These are phyloP conservation scores for Tortrix viridana DNA, from an alignment of 2,888 invertebrate species.

Conservation along the genomic window DNA sequence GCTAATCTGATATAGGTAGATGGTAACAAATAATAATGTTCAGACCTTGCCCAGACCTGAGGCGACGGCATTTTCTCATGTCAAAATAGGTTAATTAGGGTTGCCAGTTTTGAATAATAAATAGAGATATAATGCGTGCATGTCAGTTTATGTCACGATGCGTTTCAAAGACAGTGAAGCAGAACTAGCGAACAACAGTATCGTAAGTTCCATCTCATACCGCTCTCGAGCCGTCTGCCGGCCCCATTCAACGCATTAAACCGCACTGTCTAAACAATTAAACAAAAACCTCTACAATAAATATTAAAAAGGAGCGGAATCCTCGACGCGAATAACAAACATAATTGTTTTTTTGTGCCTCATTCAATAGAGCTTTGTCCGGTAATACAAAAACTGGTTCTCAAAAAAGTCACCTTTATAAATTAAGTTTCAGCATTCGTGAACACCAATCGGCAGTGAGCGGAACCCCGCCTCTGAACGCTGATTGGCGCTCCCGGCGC, in stretches of 20 bases:
- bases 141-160: conserved; percentile 27
- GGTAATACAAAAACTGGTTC: conserved; percentile 71
- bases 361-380: conserved; percentile 78
- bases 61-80: conserved; percentile 9
- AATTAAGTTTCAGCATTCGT: conserved; percentile 78
- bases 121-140: conserved; percentile 24
- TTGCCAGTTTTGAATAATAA: conserved; percentile 21
- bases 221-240: conserved; percentile 35
- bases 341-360: conserved; percentile 80
- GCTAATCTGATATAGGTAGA: too few relatives aligned
- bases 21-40: too few relatives aligned
- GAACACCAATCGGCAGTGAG: conserved; percentile 63
- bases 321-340: conserved; percentile 77
- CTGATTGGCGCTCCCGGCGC: conserved; percentile 63
- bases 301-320: conserved; percentile 63
- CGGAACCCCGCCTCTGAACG: conserved; percentile 60
- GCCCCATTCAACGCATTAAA: conserved; percentile 40
- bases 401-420: conserved; percentile 83
- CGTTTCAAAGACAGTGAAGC: conserved; percentile 25
- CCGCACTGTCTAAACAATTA: conserved; percentile 63
- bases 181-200: conserved; percentile 42
- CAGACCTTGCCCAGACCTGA: too few relatives aligned
- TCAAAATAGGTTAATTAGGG: conserved; percentile 18
- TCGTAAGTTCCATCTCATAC: conserved; percentile 59
- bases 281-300: conserved; percentile 66